phyloP scores from a whole-genome alignment of 2,888 invertebrate genomes.

The Zaprionus obscuricornis region DNA sequence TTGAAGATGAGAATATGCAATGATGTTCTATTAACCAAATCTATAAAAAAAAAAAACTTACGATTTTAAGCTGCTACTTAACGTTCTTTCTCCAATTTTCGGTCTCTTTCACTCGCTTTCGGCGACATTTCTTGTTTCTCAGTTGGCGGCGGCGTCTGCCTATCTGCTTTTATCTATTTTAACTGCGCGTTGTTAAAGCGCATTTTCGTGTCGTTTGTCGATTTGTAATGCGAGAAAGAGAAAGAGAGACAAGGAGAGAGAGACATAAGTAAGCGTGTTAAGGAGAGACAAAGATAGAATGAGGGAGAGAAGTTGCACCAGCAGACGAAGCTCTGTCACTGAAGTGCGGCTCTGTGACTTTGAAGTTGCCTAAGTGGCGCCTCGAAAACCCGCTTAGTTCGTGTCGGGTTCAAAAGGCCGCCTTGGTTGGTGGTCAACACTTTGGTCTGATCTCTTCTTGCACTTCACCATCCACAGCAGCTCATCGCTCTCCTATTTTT shows the following conservation, averaged over 20 bases:
- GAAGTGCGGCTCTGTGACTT: conserved; percentile 47
- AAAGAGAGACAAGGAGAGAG: conserved; percentile 29
- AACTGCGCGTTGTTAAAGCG: conserved; percentile 81
- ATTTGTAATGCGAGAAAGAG: conserved; percentile 71
- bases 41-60: neutral
- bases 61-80: neutral
- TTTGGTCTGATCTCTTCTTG: no score
- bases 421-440: conserved; percentile 62
- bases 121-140: conserved; percentile 22
- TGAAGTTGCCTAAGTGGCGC: conserved; percentile 80
- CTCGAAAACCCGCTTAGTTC: conserved; percentile 55
- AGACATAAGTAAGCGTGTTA: conserved; percentile 39
- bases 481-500: no score
- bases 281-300: conserved; percentile 1
- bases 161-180: conserved; percentile 80
- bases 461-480: neutral
- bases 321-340: conserved; percentile 17
- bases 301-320: conserved; percentile 38
- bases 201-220: conserved; percentile 82
- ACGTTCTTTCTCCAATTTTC: neutral
- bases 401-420: conserved; percentile 69
- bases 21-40: no score
- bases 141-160: conserved; percentile 59
- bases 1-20: no score
- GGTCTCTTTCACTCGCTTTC: conserved; percentile 5